A percentile compares a stretch with the other conserved stretches of the same genome.
These are phyloP conservation scores for Hiodon tergisus DNA, from an alignment of 2,113 vertebrate species.

Conservation along the genomic window DNA sequence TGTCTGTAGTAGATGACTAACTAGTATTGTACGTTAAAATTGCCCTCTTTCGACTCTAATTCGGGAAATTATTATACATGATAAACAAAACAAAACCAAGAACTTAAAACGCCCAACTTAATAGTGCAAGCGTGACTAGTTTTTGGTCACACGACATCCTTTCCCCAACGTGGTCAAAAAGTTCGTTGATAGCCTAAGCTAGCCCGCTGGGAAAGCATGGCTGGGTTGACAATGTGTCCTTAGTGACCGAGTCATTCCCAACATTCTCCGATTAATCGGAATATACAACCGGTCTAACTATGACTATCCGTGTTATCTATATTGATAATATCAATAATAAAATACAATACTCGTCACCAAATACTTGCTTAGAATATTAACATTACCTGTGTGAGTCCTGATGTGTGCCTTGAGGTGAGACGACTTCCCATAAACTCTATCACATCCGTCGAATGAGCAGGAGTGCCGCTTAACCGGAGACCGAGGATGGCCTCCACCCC, in stretches of 20 bases:
- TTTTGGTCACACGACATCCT: background rate
- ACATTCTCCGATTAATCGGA: too few species aligned
- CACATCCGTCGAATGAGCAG: conserved; percentile 75
- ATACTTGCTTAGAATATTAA: too few species aligned
- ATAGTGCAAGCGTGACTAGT: too few species aligned
- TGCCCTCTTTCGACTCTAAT: conserved; percentile 5
- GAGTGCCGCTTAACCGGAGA: conserved; percentile 68
- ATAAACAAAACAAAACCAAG: background rate
- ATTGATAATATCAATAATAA: too few species aligned
- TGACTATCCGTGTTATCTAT: too few species aligned
- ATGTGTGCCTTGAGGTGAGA: conserved; percentile 82
- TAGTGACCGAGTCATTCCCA: background rate
- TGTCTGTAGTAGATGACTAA: background rate
- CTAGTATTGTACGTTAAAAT: conserved; percentile 5
- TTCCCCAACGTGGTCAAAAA: conserved; percentile 6
- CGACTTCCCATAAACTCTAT: conserved; percentile 77
- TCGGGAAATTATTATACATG: background rate
- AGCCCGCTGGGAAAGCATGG: conserved; percentile 9
- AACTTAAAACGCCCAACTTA: too few species aligned
- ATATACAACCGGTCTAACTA: too few species aligned
- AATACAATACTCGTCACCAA: too few species aligned
- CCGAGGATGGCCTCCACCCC: conserved; percentile 43
- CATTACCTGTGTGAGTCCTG: conserved; percentile 78
- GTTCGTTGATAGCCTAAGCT: background rate
- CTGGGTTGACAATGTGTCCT: background rate